Evolutionary conservation across 2,797 vertebrate genomes (phyloP), one percentile per base, ranked within the genome.

Genomic region (Dallia pectoralis): DNA sequence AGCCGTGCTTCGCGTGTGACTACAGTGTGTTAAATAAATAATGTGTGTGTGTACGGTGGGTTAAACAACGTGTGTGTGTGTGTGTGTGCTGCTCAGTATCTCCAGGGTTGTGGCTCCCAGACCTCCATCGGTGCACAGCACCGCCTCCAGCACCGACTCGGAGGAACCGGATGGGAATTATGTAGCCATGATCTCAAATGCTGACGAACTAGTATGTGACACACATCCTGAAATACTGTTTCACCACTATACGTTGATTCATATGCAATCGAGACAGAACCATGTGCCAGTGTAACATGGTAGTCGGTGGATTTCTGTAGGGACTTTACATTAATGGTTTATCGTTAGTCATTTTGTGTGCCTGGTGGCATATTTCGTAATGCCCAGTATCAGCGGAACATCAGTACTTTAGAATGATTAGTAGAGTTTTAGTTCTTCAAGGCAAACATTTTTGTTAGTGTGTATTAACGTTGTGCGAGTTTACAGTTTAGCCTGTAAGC

Each of bases 111-210:
- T 95, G 91, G 95, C 95, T 86, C 85, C 96, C 79, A 95, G 97
- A 91, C 97, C 97, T 5, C 93, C 95, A 75, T 99, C 98, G 79
- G 95, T 97, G 93, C 97, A 99, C 90, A 99, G 97, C 91, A 98
- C 95, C 84, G 96, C 96, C 80, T 99, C 98, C 89, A 99, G 97
- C 94, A 97, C 97, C 86, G 98, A 99, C 91, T 99, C 98, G 1
- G 97, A 97, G 22, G 97, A 99, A 86, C 96, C 94, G 87, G 97
- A 98, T 81, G 98, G 98, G 91, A 97, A 96, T 93, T 99, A 99
- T 89, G 97, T 99, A 87, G 84, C 95, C 93, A 99, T 99, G 98
- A 93, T 95, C 85, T 92, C 96, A 93, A 98, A 94, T 96, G 85
- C 94, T 90, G 98, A 99, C 87, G 97, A 99, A 88, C 90, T 95